Evolutionary conservation across 2,113 vertebrate genomes (phyloP), one percentile per base, ranked within the genome.

Genomic region (Lepisosteus oculatus): DNA sequence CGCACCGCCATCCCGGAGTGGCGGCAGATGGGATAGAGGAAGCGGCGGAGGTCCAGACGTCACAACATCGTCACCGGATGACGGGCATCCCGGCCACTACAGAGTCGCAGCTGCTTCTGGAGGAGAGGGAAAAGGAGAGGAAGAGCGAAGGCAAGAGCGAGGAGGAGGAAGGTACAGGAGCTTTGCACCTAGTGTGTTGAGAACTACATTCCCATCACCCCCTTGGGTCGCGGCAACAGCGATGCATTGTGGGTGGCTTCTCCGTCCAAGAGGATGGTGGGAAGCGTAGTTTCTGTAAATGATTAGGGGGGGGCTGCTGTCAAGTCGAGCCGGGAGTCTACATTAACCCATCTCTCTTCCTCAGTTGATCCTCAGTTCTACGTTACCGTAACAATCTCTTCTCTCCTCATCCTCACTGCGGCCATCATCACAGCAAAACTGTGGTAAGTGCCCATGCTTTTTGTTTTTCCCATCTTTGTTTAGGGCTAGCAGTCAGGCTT

Each of bases 291-390:
- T 15, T n/a, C 45, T 57, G 64, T 44, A 47, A 8, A 14, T 29
- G 9, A 45, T 61, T 61, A 2, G 61, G 7, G 3, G 41, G 6
- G 11, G 17, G 7, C 2, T 43, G 5, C 29, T 9, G 9, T 47
- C 3, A 15, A 45, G 0, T 45, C 9, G 6, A 41, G 13, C 15
- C 14, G 9, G 47, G 9, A 9, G 14, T 51, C 5, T 44, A 43
- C 4, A 13, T 11, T 12, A 11, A 8, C 44, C 11, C 44, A 56
- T 55, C 44, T 64, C 12, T 12, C 59, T 88, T 43, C 73, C 85
- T 73, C 85, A 92, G 91, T 93, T 79, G 91, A 93, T 85, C 91
- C 91, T 79, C 91, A 93, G 87, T 93, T 93, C 86, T 93, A 93
- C 74, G 91, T 93, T 82, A 93, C 91, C 42, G 88, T 93, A 83